These are phyloP conservation scores for Luffia ferchaultella DNA, from an alignment of 2,888 invertebrate species.

Conservation along the genomic window DNA sequence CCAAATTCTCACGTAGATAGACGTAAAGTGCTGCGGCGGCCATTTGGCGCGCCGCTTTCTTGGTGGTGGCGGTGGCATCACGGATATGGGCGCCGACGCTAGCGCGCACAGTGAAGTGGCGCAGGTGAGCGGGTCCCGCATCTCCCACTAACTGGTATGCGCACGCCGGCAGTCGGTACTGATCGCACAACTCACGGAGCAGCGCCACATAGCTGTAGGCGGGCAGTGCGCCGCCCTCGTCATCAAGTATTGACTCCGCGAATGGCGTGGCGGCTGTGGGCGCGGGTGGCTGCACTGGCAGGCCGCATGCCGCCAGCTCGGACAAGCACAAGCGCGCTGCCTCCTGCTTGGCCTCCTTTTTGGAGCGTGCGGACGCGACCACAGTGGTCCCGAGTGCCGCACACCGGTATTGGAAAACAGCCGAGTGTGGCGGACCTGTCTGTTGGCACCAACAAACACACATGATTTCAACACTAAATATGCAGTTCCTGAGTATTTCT, in stretches of 20 bases:
- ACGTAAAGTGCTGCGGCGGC: slow-evolving; percentile 58
- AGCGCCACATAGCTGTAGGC: background rate
- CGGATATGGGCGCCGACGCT: slow-evolving; percentile 60
- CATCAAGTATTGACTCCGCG: background rate
- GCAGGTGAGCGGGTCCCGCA: slow-evolving; percentile 72
- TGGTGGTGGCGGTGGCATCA: slow-evolving; percentile 65
- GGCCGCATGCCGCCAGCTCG: slow-evolving; percentile 33
- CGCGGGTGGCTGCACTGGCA: slow-evolving; percentile 18
- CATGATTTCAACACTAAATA: too few relatives aligned
- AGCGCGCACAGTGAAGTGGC: slow-evolving; percentile 69
- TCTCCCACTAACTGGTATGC: slow-evolving; percentile 65
- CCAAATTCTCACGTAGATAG: slow-evolving; percentile 40
- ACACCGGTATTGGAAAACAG: slow-evolving; percentile 54
- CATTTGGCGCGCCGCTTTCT: slow-evolving; percentile 71
- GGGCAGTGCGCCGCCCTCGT: background rate
- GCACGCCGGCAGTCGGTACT: slow-evolving; percentile 55
- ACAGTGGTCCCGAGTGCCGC: slow-evolving; percentile 32
- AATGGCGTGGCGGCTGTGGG: background rate
- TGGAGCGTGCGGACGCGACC: slow-evolving; percentile 53
- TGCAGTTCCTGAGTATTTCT: too few relatives aligned
- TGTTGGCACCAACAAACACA: too few relatives aligned
- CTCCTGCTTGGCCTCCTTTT: slow-evolving; percentile 68
- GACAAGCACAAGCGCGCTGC: slow-evolving; percentile 58
- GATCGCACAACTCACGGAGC: slow-evolving; percentile 41
- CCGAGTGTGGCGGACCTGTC: slow-evolving; percentile 42